Base-by-base conservation (phyloP, 2,888 invertebrate genomes). In the Drosophila prostipennis region DNA sequence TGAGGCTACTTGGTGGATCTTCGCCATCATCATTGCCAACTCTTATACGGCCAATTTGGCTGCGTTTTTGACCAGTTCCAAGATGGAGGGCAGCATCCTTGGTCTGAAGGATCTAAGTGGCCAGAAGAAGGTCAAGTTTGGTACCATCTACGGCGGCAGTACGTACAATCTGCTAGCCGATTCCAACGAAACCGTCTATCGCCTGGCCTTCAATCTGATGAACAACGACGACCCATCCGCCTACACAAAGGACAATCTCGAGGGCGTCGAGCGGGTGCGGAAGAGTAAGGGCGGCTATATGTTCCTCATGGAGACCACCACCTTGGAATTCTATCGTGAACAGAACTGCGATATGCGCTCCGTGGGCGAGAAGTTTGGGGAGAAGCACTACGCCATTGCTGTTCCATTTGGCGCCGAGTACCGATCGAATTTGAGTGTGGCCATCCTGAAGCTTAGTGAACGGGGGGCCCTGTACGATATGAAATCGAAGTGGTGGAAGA, bases 271-370 rank as follows among this genome's bases (percentile, higher is more conserved):
- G 14, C 93, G 96, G 29, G 98, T 98, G 0, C 83, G 94, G 26
- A 94, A 93, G 87, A 95, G 94, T 57, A 94, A 94, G 82, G 95
- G 95, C 6, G 94, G 93, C 72, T 99, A 97, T 90, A 99, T 98
- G 40, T 99, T 97, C 90, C 94, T 99, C 73, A 98, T 99, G 97
- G 99, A 99, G 93, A 98, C 98, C 29, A 96, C 98, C 0, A 95
- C 96, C 19, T 96, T 99, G 77, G 98, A 99, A 92, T 99, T 98
- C 92, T 95, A 95, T 80, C 95, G 95, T 68, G 95, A 96, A 90
- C 93, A 96, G 78, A 94, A 96, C 88, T 98, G 98, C 90, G 94
- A 95, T 67, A 93, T 98, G 74, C 95, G 94, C 64, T 95, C 95
- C 93, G 94, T 96, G 34, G 97, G 98, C 0, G 94, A 95, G 5